Conservation (phyloP, 2,888 invertebrate genomes). For the Drosophila anomelani region DNA sequence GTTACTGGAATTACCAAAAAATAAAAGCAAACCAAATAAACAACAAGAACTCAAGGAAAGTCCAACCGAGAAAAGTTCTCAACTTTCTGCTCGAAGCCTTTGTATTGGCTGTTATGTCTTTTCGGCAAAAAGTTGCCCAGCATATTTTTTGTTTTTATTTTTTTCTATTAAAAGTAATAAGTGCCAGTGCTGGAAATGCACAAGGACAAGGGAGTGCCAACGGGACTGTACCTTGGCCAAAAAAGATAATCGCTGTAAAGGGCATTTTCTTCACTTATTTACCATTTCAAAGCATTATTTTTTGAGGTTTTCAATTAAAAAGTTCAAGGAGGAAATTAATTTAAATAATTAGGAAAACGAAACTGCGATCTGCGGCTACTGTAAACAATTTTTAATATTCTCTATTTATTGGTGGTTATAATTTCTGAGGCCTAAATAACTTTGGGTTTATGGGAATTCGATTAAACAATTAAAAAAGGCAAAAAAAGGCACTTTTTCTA, state of each 20-base stretch:
- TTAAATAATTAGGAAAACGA: background rate
- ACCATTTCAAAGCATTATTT: background rate
- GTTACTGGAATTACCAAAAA: conserved; percentile 21
- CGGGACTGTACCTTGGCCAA: conserved; percentile 7
- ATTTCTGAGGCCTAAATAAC: too few species aligned
- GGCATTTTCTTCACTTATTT: background rate
- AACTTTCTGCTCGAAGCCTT: conserved; percentile 37
- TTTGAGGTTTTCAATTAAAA: background rate
- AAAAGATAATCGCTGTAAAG: conserved; percentile 20
- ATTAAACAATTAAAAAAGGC: too few species aligned
- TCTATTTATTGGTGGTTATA: too few species aligned
- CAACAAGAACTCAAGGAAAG: background rate
- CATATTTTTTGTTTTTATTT: conserved; percentile 7
- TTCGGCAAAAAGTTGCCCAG: conserved; percentile 26
- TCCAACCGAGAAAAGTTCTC: conserved; percentile 19
- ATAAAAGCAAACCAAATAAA: background rate
- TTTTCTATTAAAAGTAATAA: conserved; percentile 46
- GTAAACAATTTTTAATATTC: too few species aligned
- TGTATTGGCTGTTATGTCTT: conserved; percentile 54
- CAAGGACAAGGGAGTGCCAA: background rate
- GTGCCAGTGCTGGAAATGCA: conserved; percentile 19
- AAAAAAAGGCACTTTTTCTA: too few species aligned
- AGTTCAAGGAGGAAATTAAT: background rate
- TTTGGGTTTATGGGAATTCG: too few species aligned
- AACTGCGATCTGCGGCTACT: background rate